Conservation (phyloP, 2,888 invertebrate genomes). For the Drosophila incognita region DNA sequence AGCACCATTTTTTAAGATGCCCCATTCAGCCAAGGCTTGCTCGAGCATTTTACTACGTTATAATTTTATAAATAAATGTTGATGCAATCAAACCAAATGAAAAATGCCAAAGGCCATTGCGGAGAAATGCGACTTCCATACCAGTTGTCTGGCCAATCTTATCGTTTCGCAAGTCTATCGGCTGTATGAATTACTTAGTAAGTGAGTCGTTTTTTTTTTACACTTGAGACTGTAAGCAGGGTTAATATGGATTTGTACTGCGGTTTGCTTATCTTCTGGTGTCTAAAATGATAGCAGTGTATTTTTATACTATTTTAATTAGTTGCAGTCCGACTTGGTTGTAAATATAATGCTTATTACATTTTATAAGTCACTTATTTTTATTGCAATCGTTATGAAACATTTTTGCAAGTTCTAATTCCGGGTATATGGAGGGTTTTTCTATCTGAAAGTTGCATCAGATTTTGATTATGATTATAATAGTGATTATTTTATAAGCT, state of each 20-base stretch:
- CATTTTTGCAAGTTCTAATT: not conserved
- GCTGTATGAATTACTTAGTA: slow-evolving; percentile 1
- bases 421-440: not conserved
- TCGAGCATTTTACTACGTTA: slow-evolving; percentile 21
- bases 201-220: slow-evolving; percentile 12
- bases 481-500: not conserved
- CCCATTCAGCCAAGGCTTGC: slow-evolving; percentile 35
- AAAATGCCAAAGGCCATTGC: slow-evolving; percentile 39
- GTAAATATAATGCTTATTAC: not conserved
- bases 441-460: not conserved
- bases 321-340: not conserved
- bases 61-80: slow-evolving; percentile 63
- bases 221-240: slow-evolving; percentile 2
- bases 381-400: not conserved
- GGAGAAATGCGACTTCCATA: slow-evolving; percentile 19
- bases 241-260: slow-evolving; percentile 10
- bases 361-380: not conserved
- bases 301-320: not conserved
- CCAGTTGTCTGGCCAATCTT: slow-evolving; percentile 31
- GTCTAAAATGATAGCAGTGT: not conserved
- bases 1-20: slow-evolving; percentile 22
- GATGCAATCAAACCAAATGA: slow-evolving; percentile 64
- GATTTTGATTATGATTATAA: not conserved
- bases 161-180: slow-evolving; percentile 26
- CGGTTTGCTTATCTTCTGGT: slow-evolving; percentile 14